Percentiles rank a stretch among this genome's conserved stretches.
These are phyloP conservation scores for Drosophila bunnanda DNA, from an alignment of 2,888 invertebrate genomes.

Conservation along the genomic window DNA sequence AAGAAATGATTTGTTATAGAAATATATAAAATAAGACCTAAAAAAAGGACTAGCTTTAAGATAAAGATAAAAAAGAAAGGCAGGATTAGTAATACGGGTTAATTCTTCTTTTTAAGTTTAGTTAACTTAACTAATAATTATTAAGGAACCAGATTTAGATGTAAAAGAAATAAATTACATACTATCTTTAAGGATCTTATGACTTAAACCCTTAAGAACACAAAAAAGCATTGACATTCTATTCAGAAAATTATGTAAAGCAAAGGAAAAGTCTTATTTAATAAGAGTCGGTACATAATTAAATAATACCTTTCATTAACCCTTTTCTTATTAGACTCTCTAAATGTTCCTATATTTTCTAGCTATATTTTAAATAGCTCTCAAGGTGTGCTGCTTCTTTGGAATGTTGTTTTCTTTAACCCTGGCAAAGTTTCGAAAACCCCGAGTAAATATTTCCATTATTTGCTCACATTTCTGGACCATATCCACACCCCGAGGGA, in stretches of 20 bases:
- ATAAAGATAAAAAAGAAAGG: too few species aligned
- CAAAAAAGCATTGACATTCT: too few species aligned
- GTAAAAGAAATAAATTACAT: too few species aligned
- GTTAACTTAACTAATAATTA: neutral
- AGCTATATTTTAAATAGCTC: neutral
- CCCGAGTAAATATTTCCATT: conserved; percentile 35
- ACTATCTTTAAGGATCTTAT: too few species aligned
- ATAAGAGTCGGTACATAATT: too few species aligned
- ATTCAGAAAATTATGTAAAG: too few species aligned
- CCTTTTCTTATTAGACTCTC: too few species aligned
- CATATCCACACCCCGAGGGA: neutral
- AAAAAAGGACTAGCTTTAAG: neutral
- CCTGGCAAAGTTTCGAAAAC: conserved; percentile 17
- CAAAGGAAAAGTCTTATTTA: too few species aligned
- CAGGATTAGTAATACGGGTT: neutral
- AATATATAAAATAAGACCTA: neutral
- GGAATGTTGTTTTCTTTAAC: neutral
- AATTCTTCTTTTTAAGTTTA: neutral
- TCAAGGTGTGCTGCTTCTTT: conserved; percentile 6
- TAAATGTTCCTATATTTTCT: neutral
- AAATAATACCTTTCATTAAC: too few species aligned
- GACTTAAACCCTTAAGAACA: too few species aligned
- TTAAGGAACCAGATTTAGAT: too few species aligned
- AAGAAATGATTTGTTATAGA: neutral
- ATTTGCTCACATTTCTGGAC: conserved; percentile 34